Evolutionary conservation across 2,797 vertebrate genomes (phyloP).

Genomic region (Hypotaenidia philippensis): DNA sequence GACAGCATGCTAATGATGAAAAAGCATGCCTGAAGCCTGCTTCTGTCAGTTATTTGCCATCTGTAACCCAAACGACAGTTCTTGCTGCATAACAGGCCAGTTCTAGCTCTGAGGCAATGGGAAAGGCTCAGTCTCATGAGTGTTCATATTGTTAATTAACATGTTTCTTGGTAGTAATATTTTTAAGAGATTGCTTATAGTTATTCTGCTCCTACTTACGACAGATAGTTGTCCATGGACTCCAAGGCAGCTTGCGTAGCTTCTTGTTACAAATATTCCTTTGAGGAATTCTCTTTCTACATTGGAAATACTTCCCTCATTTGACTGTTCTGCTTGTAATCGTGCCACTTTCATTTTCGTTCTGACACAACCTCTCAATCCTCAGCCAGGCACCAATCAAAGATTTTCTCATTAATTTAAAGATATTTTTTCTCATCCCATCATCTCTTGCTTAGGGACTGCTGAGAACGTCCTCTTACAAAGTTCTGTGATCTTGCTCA

Average conservation of each 20-base stretch:
- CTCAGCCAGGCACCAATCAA: not conserved
- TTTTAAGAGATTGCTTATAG: conserved; percentile 15
- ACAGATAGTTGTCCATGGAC: not conserved
- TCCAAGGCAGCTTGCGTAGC: not conserved
- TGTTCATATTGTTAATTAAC: conserved; percentile 27
- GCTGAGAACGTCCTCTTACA: not conserved
- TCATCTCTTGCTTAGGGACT: not conserved
- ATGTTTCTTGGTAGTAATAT: conserved; percentile 8
- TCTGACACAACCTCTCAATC: not conserved
- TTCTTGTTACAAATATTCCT: not conserved
- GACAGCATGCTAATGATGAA: conserved; percentile 9
- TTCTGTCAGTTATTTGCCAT: conserved; percentile 58
- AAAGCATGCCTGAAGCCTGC: conserved; percentile 24
- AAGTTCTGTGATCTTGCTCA: not conserved
- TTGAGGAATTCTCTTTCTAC: not conserved
- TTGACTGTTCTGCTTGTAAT: not conserved
- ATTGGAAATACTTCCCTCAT: not conserved
- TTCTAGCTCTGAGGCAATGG: conserved; percentile 29
- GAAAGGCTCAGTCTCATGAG: not conserved
- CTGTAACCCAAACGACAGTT: conserved; percentile 29
- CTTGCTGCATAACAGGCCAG: not conserved
- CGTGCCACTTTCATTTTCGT: not conserved
- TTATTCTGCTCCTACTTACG: not conserved
- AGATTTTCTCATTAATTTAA: not conserved
- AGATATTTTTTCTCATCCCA: not conserved